Evolutionary conservation across 2,113 vertebrate genomes (phyloP).

Genomic region (Nothocercus nigrocapillus): DNA sequence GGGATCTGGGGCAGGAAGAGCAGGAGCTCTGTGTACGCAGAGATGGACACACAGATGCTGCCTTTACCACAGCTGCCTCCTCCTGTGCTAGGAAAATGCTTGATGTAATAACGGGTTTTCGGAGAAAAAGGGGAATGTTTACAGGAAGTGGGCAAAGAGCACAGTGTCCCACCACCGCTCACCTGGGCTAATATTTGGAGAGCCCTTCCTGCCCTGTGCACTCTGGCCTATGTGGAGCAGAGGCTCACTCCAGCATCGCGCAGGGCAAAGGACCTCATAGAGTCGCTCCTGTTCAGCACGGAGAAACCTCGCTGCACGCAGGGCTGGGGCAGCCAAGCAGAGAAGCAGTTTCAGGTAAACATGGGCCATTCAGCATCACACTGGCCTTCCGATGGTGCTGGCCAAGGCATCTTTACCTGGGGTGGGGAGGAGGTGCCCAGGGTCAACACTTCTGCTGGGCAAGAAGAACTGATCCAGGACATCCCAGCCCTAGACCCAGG

Average conservation of each 20-base stretch:
- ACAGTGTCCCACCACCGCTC: neutral
- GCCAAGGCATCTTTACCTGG: neutral
- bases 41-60: neutral
- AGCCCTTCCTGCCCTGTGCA: neutral
- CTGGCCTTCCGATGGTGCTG: neutral
- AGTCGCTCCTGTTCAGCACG: neutral
- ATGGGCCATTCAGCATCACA: fast-evolving
- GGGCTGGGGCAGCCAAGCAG: neutral
- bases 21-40: too few species aligned
- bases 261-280: neutral
- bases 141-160: neutral
- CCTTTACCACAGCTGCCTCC: neutral
- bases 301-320: neutral
- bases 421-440: neutral
- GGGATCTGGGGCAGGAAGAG: neutral
- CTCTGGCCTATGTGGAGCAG: neutral
- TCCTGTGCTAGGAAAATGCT: neutral
- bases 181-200: neutral
- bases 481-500: fast-evolving
- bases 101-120: fast-evolving
- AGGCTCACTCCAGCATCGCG: neutral
- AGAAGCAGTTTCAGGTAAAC: fast-evolving
- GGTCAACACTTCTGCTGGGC: neutral
- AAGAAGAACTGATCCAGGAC: neutral
- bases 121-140: neutral